Evolutionary conservation across 2,797 vertebrate species (phyloP).

Genomic region (Linurgus olivaceus): DNA sequence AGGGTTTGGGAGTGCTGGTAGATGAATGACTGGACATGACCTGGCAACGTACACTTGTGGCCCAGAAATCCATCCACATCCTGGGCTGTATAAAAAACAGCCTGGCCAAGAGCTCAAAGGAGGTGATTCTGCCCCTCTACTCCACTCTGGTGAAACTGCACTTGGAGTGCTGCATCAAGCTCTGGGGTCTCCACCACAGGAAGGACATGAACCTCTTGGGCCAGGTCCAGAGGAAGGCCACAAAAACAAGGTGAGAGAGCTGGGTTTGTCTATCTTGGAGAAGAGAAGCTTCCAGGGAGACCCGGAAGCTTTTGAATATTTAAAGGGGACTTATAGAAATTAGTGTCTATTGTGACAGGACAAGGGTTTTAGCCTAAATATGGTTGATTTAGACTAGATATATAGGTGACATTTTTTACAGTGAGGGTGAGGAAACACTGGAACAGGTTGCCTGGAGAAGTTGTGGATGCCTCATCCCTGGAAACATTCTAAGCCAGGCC

Average conservation of each 20-base stretch:
- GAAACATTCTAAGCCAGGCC: not conserved
- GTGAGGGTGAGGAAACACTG: not conserved
- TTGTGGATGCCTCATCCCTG: not conserved
- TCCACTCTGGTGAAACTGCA: not conserved
- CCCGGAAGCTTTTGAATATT: not conserved
- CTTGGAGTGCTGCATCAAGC: not conserved
- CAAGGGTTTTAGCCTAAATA: not conserved
- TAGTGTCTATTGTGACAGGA: not conserved
- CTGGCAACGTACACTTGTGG: too few species aligned
- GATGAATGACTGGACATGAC: not conserved
- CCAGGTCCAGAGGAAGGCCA: not conserved
- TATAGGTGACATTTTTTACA: not conserved
- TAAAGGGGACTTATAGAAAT: not conserved
- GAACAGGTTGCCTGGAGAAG: not conserved
- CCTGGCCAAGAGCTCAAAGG: accelerated
- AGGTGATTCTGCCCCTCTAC: not conserved
- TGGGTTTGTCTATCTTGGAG: not conserved
- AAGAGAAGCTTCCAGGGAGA: not conserved
- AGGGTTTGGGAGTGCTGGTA: not conserved
- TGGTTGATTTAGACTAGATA: not conserved
- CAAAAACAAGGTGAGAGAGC: not conserved
- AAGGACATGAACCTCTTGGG: not conserved
- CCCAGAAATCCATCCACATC: not conserved
- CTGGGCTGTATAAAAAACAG: not conserved
- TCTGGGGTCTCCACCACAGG: not conserved